Conservation (phyloP, 2,113 vertebrate species). For the Haliaeetus leucogaster region DNA sequence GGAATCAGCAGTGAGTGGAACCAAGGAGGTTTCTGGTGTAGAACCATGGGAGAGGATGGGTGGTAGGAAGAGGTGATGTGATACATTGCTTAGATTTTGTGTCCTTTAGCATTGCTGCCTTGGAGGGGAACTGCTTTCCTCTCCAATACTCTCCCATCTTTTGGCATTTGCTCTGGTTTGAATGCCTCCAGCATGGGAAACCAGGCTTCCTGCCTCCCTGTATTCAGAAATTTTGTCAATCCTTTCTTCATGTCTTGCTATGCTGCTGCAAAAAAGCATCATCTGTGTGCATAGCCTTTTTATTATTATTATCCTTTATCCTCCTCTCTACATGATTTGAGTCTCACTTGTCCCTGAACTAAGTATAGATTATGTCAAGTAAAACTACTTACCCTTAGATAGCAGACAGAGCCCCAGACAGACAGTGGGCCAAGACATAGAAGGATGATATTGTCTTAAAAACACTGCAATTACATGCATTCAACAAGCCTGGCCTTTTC, state of each 20-base stretch:
- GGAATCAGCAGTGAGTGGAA: background rate
- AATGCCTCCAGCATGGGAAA: background rate
- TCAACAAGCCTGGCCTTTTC: conserved; percentile 11
- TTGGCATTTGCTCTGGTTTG: background rate
- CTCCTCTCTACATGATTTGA: background rate
- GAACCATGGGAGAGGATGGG: background rate
- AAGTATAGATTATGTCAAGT: background rate
- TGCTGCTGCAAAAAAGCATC: background rate
- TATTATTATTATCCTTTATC: background rate
- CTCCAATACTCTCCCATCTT: background rate
- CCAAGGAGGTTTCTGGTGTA: background rate
- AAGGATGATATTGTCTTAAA: background rate
- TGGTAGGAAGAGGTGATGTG: background rate
- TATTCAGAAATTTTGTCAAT: background rate
- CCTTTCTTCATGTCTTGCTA: background rate
- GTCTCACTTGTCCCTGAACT: background rate
- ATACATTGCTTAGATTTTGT: background rate
- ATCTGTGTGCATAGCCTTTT: background rate
- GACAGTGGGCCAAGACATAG: background rate
- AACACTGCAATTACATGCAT: background rate
- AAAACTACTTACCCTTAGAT: background rate
- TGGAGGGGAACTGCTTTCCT: background rate
- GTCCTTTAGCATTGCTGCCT: background rate
- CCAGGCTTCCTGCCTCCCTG: background rate
- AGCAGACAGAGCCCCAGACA: conserved; percentile 11